A percentile compares a stretch with the other conserved stretches of the same genome.
Evolutionary conservation across 2,888 invertebrate species (phyloP).

Genomic region (Lamellibrachia columna): DNA sequence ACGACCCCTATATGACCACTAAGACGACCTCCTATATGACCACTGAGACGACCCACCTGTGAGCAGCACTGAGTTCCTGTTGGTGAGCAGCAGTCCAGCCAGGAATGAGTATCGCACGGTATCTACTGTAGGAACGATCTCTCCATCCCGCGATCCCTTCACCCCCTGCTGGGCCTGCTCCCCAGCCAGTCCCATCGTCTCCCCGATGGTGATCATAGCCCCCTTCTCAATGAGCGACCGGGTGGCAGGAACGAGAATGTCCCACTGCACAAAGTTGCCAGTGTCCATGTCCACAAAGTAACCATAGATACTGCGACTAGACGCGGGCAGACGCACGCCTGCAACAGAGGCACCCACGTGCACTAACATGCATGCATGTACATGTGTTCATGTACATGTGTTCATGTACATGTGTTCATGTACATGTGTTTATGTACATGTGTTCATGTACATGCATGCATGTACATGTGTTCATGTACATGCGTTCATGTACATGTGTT

Average conservation of each 20-base stretch:
- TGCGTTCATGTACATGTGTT: no score
- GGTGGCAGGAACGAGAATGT: conserved; percentile 61
- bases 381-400: no score
- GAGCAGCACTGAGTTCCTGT: conserved; percentile 62
- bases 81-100: conserved; percentile 56
- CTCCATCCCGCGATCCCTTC: conserved; percentile 30
- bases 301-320: conserved; percentile 61
- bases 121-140: conserved; percentile 64
- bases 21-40: not conserved
- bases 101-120: conserved; percentile 65
- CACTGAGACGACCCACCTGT: conserved; percentile 50
- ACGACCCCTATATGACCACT: not conserved
- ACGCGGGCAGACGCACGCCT: conserved; percentile 64
- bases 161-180: conserved; percentile 46
- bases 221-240: conserved; percentile 64
- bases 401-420: no score
- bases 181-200: conserved; percentile 53
- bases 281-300: conserved; percentile 65
- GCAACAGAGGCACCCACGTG: not conserved
- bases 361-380: no score
- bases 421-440: no score
- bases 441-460: no score
- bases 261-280: conserved; percentile 64
- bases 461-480: no score
- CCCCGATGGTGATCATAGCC: conserved; percentile 60